Base-by-base conservation (phyloP, 2,797 vertebrate species). In the Platalea minor region DNA sequence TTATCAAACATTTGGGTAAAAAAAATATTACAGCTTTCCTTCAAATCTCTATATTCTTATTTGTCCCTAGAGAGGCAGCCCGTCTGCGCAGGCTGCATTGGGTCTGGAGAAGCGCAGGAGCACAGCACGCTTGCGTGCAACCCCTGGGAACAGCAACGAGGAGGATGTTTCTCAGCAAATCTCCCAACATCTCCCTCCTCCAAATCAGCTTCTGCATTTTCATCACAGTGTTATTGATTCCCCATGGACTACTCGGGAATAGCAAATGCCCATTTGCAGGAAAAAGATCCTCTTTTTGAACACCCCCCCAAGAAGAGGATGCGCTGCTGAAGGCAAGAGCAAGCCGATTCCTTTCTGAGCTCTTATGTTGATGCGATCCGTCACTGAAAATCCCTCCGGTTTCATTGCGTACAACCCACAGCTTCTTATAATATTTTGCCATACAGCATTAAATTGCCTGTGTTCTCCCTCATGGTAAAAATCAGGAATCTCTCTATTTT, bases 51-150 rank as follows among this genome's bases (percentile, higher is more conserved):
- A 1, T 3, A 7, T 16, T 45, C 18, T 23, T 28, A 2, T 6
- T 25, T 20, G 16, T 45, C 69, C 69, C 37, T 24, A 11, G 33
- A 43, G 53, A 31, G 9, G 23, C 10, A 13, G 39, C 7, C 39
- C n/a, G 12, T 2, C 33, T 3, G 3, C 19, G 1, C 8, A 8
- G 65, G 48, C 31, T 35, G 50, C 3, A 35, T 6, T 9, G 18
- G 35, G 43, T n/a, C 50, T 18, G 48, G n/a, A 46, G 72, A 33
- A 51, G 31, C 53, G 14, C 21, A 18, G 37, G 41, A 51, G 33
- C 63, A 9, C 45, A 0, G 2, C 63, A 11, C 18, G 1, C 24
- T 33, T 7, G 7, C 1, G 1, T 5, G 6, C 26, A 17, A 13
- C 39, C 17, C 29, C 56, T 11, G 21, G 33, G 56, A 59, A 24